Evolutionary conservation across 2,797 vertebrate genomes (phyloP), one percentile per base, ranked within the genome.

Genomic region (Arrhamphus sclerolepis): DNA sequence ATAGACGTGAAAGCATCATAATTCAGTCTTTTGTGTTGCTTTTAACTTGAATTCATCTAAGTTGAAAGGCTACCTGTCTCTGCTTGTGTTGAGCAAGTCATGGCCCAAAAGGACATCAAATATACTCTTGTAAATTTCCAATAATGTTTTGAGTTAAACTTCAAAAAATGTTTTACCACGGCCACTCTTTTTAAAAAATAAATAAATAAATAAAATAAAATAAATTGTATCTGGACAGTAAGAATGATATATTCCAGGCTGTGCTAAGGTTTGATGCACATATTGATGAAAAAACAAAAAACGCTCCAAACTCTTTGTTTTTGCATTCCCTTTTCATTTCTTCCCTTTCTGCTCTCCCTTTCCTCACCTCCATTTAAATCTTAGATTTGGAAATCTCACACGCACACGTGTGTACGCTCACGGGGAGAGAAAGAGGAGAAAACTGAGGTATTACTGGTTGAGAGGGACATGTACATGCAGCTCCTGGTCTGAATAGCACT

Each of bases 401-500:
- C 19, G 22, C 26, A 46, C 44, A 31, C 29, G 2, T 57, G 42
- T 31, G 1, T 53, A 44, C 43, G 20, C 40, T 38, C 34, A 38
- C 47, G 14, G 67, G 58, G 62, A 61, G 60, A 77, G 70, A 71
- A 64, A 66, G 59, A 77, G 64, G 78, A 70, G 70, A 61, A 75
- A 83, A 67, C 53, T 14, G 66, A 78, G 73, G 85, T 75, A 74
- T 72, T 81, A 54, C 77, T 73, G 54, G 85, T 77, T 61, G 62
- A 72, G 77, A 72, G 61, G 74, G 75, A 82, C 90, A 75, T 85
- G 89, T 91, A 86, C 88, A 85, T 91, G 56, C 90, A 93, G 80
- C 92, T 90, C 89, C 89, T 89, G 76, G 75, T 72, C 62, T 89
- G 83, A 92, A 84, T 89, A 82, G 81, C 80, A 88, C 90, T 93